phyloP scores from a whole-genome alignment of 2,888 invertebrate species.

The Drosophila nigritarsus region DNA sequence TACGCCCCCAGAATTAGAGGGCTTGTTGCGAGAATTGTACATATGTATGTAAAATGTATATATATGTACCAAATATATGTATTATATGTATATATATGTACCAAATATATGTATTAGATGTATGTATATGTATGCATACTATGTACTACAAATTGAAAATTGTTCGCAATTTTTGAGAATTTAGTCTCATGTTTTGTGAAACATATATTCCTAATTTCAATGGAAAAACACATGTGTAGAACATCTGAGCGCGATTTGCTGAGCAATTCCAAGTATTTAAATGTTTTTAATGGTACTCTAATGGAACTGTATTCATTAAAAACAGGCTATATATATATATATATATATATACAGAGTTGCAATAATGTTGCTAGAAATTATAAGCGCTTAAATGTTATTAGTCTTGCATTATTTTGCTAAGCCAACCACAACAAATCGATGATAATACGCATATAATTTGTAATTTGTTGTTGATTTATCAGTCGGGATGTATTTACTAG shows the following conservation, averaged over 20 bases:
- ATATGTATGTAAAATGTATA: slow-evolving; percentile 3
- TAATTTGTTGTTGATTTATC: slow-evolving; percentile 39
- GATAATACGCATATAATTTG: neutral
- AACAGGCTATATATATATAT: neutral
- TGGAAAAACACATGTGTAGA: slow-evolving; percentile 52
- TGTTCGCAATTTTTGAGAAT: slow-evolving; percentile 28
- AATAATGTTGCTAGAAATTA: slow-evolving; percentile 2
- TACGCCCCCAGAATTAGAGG: slow-evolving; percentile 55
- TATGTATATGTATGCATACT: slow-evolving; percentile 1
- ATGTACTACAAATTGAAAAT: slow-evolving; percentile 36
- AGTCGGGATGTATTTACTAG: slow-evolving; percentile 7
- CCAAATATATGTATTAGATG: neutral
- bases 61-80: neutral
- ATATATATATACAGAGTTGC: neutral
- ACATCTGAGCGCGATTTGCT: slow-evolving; percentile 41
- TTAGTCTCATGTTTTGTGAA: slow-evolving; percentile 27
- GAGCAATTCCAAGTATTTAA: slow-evolving; percentile 3
- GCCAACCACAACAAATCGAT: slow-evolving; percentile 26
- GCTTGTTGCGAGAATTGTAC: slow-evolving; percentile 44
- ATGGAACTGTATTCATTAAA: slow-evolving; percentile 24
- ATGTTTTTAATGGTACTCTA: slow-evolving; percentile 18
- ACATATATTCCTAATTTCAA: slow-evolving; percentile 30
- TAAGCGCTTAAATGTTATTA: slow-evolving; percentile 17
- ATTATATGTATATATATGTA: slow-evolving; percentile 4
- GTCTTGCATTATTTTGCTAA: slow-evolving; percentile 33